Evolutionary conservation across 2,113 vertebrate genomes (phyloP), one percentile per base, ranked within the genome.

Genomic region (Burhinus bistriatus): DNA sequence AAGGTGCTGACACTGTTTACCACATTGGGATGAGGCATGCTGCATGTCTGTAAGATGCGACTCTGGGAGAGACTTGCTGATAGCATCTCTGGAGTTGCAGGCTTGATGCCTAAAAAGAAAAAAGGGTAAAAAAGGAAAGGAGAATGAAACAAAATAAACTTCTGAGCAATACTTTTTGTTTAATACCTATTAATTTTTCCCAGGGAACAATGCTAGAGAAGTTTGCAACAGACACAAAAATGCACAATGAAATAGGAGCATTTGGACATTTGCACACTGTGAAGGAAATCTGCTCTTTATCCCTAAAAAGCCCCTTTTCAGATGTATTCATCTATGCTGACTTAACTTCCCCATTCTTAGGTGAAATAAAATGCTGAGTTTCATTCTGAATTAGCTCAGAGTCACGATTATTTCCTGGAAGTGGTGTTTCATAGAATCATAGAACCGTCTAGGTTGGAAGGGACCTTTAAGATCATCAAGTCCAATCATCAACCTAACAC

Each of bases 61-160:
- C 98, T 98, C 96, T 99, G 99, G 82, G 98, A 99, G 44, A 99
- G 98, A 85, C 98, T 99, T 95, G 98, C 98, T 78, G 98, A 98
- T 26, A 99, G 90, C 98, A 99, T 98, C 97, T 99, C 98, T 97
- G 99, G 98, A 97, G 98, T 98, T 97, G 94, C 55, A 58, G 89
- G 75, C 57, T 97, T 97, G 91, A 98, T 93, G 19, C 96, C 96
- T 98, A 83, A 91, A 61, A 77, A 72, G 15, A 79, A 76, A n/a
- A 52, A 9, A 6, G 6, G 6, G 6, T 13, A 14, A 2, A 64
- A 40, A 30, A 80, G 32, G 4, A 47, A 83, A 66, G 15, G 10
- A 66, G n/a, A 73, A 75, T 42, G 7, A 49, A 80, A 73, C 4
- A 57, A 51, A 87, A 71, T 8, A 0, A 21, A 51, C 66, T 83